Percentiles rank a stretch among this genome's conserved stretches.
These are phyloP conservation scores for Coreoperca whiteheadi DNA, from an alignment of 2,113 vertebrate genomes.

Conservation along the genomic window DNA sequence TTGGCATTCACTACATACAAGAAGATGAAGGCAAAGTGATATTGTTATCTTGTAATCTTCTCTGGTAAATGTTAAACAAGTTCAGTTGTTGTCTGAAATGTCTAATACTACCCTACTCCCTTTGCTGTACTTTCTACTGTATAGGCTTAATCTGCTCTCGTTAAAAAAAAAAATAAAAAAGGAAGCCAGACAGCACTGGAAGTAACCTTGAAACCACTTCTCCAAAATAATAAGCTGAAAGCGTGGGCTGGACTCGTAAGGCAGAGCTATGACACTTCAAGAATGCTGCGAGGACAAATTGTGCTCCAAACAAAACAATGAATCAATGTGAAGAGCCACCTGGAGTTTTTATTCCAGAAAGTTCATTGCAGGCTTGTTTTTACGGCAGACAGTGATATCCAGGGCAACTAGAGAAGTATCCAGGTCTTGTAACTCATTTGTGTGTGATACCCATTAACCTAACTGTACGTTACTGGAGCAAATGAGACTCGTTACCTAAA, in stretches of 20 bases:
- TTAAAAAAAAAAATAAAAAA: neutral
- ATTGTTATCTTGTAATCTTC: neutral
- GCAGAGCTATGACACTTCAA: conserved; percentile 66
- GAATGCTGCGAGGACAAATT: conserved; percentile 78
- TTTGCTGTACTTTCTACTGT: neutral
- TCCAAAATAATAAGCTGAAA: conserved; percentile 74
- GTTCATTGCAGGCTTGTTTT: conserved; percentile 63
- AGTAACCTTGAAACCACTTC: conserved; percentile 73
- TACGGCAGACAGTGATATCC: conserved; percentile 67
- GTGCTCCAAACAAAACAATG: conserved; percentile 74
- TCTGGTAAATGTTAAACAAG: neutral
- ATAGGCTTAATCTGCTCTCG: conserved; percentile 40
- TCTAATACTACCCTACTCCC: neutral
- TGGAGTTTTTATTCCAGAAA: conserved; percentile 71
- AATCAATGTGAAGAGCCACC: conserved; percentile 80
- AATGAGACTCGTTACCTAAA: conserved; percentile 71
- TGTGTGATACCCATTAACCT: conserved; percentile 72
- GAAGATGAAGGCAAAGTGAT: neutral
- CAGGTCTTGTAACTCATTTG: conserved; percentile 71
- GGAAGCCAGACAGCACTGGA: conserved; percentile 26
- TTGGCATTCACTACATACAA: neutral
- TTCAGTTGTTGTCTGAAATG: neutral
- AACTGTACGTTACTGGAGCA: conserved; percentile 55
- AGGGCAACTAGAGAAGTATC: conserved; percentile 56
- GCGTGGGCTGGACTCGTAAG: conserved; percentile 61